Evolutionary conservation across 2,113 vertebrate genomes (phyloP), one percentile per base, ranked within the genome.

Genomic region (Macquaria australasica): DNA sequence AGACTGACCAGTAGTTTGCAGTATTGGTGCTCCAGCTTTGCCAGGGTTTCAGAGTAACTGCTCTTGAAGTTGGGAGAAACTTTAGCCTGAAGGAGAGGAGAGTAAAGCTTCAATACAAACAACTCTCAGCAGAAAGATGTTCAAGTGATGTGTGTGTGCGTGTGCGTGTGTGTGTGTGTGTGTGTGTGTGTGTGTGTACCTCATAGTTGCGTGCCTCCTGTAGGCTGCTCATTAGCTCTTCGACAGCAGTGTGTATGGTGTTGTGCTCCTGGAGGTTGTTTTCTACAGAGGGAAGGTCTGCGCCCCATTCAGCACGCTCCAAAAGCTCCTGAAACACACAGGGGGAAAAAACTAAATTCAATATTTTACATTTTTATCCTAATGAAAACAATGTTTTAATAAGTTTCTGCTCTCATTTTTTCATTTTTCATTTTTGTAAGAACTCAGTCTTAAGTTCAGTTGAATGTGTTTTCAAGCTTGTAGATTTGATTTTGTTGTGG

Each of bases 1-100:
- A 64, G 10, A 93, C 97, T 97, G 86, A 99, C 98, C 96, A 97
- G 94, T 72, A 99, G 93, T 91, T 99, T 99, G 96, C 97, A 97
- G 94, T 99, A 98, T 90, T 99, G 98, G 0, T 96, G 97, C 93
- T 99, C 98, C 95, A 99, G 95, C 89, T 99, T 99, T 89, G 96
- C 96, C 68, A 99, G 94, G 0, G 98, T 98, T 88, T 99, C 98
- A 0, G 94, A 96, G 94, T 99, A 99, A 92, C 96, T 99, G 25
- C 95, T 96, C 2, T 91, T 96, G 86, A 98, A 98, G 96, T 98
- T 98, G 2, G 95, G 94, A 48, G 98, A 98, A 91, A 99, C 98
- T 92, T 97, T 97, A 23, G 95, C 92, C 98, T 99, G 87, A 3
- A 39, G 43, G 83, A 82, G 75, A 78, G 8, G 56, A 81, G 41